Base-by-base conservation (phyloP, 2,797 vertebrate species). In the Acipenser transmontanus region DNA sequence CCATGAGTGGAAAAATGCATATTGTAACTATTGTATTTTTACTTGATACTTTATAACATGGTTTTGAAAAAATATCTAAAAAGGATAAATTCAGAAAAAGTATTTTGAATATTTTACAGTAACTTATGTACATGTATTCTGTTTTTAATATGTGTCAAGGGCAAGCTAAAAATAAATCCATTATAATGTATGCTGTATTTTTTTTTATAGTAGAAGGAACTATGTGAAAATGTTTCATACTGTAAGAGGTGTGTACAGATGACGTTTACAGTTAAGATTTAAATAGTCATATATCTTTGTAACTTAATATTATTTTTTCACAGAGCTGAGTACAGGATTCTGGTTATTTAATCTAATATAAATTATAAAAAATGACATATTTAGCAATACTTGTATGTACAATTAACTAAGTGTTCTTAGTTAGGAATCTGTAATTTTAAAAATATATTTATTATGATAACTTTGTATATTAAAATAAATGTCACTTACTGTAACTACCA, bases 231-330 rank as follows among this genome's bases (percentile, higher is more conserved):
- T 67, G 20, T 73, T 78, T 81, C 34, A 34, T 85, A 77, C 76
- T 82, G 76, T 91, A 91, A 88, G 86, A 91, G 88, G 91, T 91
- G 88, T 88, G 73, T 74, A 6, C 6, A 1, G 50, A 66, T 83
- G 84, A 86, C 73, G 79, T 81, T 74, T 57, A 11, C 74, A 70
- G 71, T 57, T 14, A 11, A 70, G 76, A 84, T 89, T 89, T 87
- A 85, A 87, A 89, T 85, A 60, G 71, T 69, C 76, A 66, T 0
- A 72, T 71, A 73, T 73, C 72, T 76, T 76, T 65, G 68, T 66
- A 68, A 68, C 68, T 65, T 57, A 68, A 61, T 51, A 63, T 63
- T 66, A 49, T 75, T 79, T 47, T 73, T 70, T 74, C 68, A 71
- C 67, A 50, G 57, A 63, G 74, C 34, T 34, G 34, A 34, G 14